Evolutionary conservation across 2,888 invertebrate genomes (phyloP), one percentile per base, ranked within the genome.

Genomic region (Lacanobia oleracea): DNA sequence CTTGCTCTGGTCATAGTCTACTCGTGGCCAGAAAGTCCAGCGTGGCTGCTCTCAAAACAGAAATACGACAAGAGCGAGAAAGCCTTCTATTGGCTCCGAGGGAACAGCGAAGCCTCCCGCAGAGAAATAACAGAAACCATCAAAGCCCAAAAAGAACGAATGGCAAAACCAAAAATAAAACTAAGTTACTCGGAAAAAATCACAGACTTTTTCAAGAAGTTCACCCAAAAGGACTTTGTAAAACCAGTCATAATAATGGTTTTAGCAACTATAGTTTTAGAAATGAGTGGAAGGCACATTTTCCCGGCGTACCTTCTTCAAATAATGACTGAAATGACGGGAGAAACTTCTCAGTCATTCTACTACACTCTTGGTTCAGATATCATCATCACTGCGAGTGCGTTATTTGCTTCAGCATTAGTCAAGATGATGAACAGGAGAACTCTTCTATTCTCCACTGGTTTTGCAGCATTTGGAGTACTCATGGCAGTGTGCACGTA

Each of bases 21-120:
- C 61, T 87, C 87, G 0, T 88, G 88, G 88, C 87, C 87, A 0
- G 88, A 88, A 43, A 88, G 87, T 37, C 87, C 88, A 1, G 77
- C 86, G 0, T 88, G 88, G 86, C 64, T 88, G 10, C 74, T 83
- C 18, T 81, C 82, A 0, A 84, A 72, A 60, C 63, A 81, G n/a
- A 67, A 79, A 10, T 88, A 75, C 33, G 70, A 82, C 1, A 68
- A 67, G 48, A 85, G 87, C 4, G 75, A 81, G 40, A 65, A 51
- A 40, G 60, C 77, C 0, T 96, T 97, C 37, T 91, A 93, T 62
- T 96, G 94, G 91, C 93, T 96, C 60, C 90, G 97, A 76, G 97
- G 96, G 1, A 83, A 88, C 2, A 73, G 16, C 92, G 51, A 96
- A 93, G 75, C 93, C 91, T 27, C 92, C 89, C 23, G 83, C 86